These are phyloP conservation scores for Neofelis nebulosa DNA, from an alignment of 2,113 vertebrate species.

Conservation along the genomic window DNA sequence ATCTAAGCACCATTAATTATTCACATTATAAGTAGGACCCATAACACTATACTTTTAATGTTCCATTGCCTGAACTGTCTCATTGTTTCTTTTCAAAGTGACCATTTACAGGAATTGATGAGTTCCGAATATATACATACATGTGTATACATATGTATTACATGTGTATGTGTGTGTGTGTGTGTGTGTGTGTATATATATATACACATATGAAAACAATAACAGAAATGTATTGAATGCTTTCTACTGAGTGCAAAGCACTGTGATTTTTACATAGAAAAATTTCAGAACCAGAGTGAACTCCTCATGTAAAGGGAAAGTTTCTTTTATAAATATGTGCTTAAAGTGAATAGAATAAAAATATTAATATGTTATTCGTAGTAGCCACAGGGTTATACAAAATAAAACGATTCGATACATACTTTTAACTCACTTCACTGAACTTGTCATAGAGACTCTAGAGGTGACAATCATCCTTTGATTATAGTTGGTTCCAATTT, in stretches of 20 bases:
- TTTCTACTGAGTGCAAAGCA: neutral
- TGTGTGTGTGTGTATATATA: too few species aligned
- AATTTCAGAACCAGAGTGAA: neutral
- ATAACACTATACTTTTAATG: neutral
- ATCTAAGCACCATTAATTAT: neutral
- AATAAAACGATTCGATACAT: neutral
- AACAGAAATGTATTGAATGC: neutral
- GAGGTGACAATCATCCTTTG: neutral
- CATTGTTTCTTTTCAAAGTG: neutral
- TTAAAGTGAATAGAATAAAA: neutral
- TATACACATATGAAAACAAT: neutral
- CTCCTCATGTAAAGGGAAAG: neutral
- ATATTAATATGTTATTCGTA: neutral
- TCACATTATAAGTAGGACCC: neutral
- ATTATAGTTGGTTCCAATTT: neutral
- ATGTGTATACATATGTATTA: neutral
- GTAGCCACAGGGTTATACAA: neutral
- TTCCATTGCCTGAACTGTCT: neutral
- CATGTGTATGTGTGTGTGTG: neutral
- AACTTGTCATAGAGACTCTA: neutral
- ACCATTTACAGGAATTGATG: neutral
- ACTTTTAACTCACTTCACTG: slow-evolving; percentile 17
- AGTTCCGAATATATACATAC: neutral
- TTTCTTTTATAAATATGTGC: neutral
- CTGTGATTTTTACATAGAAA: neutral